Evolutionary conservation across 2,797 vertebrate species (phyloP).

Genomic region (Sebastes trivittatus): DNA sequence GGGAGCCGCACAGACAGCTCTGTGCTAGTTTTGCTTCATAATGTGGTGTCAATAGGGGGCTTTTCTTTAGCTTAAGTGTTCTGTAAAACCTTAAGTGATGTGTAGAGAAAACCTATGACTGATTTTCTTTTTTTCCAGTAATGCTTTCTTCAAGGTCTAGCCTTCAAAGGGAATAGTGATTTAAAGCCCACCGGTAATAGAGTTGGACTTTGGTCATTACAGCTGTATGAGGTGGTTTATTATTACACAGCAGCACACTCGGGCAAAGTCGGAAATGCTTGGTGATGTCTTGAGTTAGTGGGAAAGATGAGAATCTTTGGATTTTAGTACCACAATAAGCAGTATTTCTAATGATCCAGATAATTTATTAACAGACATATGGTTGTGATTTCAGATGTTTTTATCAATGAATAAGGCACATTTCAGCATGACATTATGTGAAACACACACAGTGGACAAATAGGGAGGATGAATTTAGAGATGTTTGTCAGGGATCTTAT

Average conservation of each 20-base stretch:
- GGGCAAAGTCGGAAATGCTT: slow-evolving; percentile 9
- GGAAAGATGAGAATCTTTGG: background rate
- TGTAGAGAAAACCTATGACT: background rate
- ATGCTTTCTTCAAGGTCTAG: background rate
- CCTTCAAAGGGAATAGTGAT: background rate
- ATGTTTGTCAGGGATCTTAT: background rate
- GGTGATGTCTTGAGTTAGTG: background rate
- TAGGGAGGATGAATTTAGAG: background rate
- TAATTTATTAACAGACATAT: background rate
- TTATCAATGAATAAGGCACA: background rate
- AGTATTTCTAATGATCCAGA: background rate
- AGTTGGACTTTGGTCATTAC: slow-evolving; percentile 65
- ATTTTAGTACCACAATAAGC: background rate
- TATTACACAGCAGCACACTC: slow-evolving; percentile 35
- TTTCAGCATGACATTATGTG: background rate
- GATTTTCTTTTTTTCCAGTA: background rate
- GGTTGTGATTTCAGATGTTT: background rate
- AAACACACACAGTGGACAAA: background rate
- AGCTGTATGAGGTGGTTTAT: slow-evolving; percentile 44
- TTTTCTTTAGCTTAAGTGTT: background rate
- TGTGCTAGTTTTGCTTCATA: slow-evolving; percentile 28
- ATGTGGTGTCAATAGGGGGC: background rate
- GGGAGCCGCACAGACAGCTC: slow-evolving; percentile 47
- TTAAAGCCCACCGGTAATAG: background rate
- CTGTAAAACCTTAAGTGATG: background rate